These are phyloP conservation scores for Phoeniculus purpureus DNA, from an alignment of 2,797 vertebrate genomes.

Conservation along the genomic window DNA sequence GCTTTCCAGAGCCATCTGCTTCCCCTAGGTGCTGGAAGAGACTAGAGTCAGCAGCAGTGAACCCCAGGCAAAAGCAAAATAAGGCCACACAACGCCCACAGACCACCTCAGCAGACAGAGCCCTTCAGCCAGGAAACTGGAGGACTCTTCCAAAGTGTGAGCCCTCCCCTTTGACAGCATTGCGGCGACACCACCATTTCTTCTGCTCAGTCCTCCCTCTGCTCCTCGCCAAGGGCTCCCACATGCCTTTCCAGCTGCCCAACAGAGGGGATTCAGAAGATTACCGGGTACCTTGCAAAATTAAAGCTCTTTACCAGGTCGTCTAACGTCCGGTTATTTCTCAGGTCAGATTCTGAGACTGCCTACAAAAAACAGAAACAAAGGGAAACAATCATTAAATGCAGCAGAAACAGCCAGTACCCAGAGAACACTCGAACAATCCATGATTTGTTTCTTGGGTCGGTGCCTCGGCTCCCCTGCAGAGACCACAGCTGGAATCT, in stretches of 20 bases:
- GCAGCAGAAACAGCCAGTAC: constrained; percentile 2
- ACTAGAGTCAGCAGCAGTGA: not conserved
- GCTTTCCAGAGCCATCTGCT: not conserved
- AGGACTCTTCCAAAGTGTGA: not conserved
- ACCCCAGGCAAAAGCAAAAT: not conserved
- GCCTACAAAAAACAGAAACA: constrained; percentile 76
- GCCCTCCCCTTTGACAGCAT: not conserved
- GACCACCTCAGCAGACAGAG: rapidly evolving
- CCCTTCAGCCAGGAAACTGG: not conserved
- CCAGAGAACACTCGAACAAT: constrained; percentile 31
- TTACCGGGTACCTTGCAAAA: constrained; percentile 84
- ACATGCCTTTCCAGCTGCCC: not conserved
- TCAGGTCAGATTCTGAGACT: constrained; percentile 88
- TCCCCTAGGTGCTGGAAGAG: not conserved
- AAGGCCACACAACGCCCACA: not conserved
- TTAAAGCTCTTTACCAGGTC: constrained; percentile 88
- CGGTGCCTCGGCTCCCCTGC: not conserved
- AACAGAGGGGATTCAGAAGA: not conserved
- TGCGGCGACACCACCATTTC: rapidly evolving
- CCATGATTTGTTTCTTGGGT: not conserved
- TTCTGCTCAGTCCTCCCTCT: not conserved
- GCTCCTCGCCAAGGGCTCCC: not conserved
- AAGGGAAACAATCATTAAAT: not conserved
- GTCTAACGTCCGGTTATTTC: constrained; percentile 91
- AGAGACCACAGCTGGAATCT: not conserved